Conservation (phyloP, 2,797 vertebrate species). For the Squalus acanthias region DNA sequence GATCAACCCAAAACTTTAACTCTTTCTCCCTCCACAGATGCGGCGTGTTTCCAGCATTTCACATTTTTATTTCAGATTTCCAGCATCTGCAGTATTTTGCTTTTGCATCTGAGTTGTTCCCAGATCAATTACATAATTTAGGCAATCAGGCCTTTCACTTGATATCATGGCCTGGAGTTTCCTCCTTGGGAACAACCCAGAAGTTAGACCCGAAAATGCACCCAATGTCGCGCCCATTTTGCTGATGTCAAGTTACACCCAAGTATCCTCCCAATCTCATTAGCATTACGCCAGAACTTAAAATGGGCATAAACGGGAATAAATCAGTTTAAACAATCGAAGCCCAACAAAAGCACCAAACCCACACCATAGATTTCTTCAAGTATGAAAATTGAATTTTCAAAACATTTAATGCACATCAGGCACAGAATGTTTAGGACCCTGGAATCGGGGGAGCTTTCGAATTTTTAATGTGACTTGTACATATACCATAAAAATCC, state of each 20-base stretch:
- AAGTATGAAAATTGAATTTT: background rate
- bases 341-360: background rate
- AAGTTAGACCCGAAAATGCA: background rate
- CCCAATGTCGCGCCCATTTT: background rate
- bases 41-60: background rate
- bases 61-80: background rate
- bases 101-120: background rate
- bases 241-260: background rate
- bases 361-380: background rate
- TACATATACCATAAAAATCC: background rate
- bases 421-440: background rate
- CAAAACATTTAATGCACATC: background rate
- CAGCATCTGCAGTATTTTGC: background rate
- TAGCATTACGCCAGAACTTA: background rate
- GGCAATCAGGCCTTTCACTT: background rate
- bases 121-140: background rate
- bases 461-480: background rate
- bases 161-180: background rate
- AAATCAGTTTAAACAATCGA: background rate
- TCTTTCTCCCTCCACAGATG: background rate
- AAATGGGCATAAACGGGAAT: background rate
- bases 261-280: background rate
- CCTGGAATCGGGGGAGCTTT: background rate
- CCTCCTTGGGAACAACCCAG: background rate
- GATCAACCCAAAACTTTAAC: background rate